These are phyloP conservation scores for Rallus limicola DNA, from an alignment of 2,113 vertebrate genomes.

Conservation along the genomic window DNA sequence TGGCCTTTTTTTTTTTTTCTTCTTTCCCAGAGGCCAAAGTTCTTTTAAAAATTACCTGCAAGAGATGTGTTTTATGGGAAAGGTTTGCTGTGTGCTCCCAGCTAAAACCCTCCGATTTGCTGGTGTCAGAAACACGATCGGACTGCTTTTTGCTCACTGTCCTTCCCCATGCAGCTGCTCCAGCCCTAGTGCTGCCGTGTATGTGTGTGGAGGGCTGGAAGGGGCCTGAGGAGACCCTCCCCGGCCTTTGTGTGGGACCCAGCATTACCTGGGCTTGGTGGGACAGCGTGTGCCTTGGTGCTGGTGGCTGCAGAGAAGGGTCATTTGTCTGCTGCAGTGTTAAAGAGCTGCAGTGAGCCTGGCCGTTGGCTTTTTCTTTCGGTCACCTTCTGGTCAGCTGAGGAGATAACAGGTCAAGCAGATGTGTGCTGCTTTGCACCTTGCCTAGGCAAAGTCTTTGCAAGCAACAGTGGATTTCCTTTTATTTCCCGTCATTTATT, in stretches of 20 bases:
- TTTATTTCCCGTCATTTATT: background rate
- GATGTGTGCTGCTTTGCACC: background rate
- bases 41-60: background rate
- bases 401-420: background rate
- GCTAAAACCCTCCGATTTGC: background rate
- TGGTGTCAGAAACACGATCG: accelerated
- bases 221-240: background rate
- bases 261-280: accelerated
- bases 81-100: background rate
- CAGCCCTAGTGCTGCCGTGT: accelerated
- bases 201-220: background rate
- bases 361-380: background rate
- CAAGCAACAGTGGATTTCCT: slow-evolving; percentile 9
- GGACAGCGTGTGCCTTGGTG: background rate
- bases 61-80: accelerated
- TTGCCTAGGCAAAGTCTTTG: background rate
- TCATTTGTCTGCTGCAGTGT: background rate
- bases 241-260: background rate
- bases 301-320: too few relatives aligned
- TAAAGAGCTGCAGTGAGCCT: background rate
- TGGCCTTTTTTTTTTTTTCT: background rate
- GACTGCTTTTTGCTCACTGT: background rate
- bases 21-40: background rate
- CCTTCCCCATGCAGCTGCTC: background rate
- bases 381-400: background rate